Evolutionary conservation across 2,113 vertebrate species (phyloP), one percentile per base, ranked within the genome.

Genomic region (Callipepla californica): DNA sequence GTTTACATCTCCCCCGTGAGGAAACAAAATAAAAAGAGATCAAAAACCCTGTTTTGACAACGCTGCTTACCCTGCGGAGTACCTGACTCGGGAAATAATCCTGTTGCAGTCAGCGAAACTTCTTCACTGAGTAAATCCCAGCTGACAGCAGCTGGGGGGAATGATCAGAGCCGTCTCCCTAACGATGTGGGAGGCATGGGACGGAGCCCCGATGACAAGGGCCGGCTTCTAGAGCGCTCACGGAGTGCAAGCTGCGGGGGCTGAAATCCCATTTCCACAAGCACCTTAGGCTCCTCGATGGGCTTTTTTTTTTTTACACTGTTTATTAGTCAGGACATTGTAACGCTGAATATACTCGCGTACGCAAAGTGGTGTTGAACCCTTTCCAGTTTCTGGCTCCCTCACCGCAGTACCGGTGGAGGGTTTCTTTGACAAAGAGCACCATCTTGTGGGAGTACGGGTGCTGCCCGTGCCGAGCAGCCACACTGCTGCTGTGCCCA

Each of bases 371-470:
- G 34, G 50, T 82, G 36, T 61, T 67, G 38, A 77, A 51, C 19
- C 15, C 50, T 14, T 53, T 53, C 51, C 51, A 30, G 51, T 30
- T 53, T 28, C 51, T 53, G 50, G 25, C 51, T 53, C 26, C 28
- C 26, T 53, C 51, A 28, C 51, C 26, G 51, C 51, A 28, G 7
- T 53, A 28, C 10, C 12, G 1, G 50, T 65, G 23, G 20, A 23
- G 20, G 55, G 87, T 96, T 97, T 96, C 30, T 91, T 97, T 69
- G 95, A 67, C 90, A 58, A 91, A 82, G 87, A 96, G 94, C 96
- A 73, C 98, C 98, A 97, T 83, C 97, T 96, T 83, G 97, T 98
- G 98, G 98, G 61, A 11, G 1, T 25, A 53, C 1, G 0, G 53
- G 62, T 40, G 40, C 30, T 26, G 63, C 11, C 65, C 23, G 34